These are phyloP conservation scores for Xiphophorus maculatus DNA, from an alignment of 2,113 vertebrate species.

Conservation along the genomic window DNA sequence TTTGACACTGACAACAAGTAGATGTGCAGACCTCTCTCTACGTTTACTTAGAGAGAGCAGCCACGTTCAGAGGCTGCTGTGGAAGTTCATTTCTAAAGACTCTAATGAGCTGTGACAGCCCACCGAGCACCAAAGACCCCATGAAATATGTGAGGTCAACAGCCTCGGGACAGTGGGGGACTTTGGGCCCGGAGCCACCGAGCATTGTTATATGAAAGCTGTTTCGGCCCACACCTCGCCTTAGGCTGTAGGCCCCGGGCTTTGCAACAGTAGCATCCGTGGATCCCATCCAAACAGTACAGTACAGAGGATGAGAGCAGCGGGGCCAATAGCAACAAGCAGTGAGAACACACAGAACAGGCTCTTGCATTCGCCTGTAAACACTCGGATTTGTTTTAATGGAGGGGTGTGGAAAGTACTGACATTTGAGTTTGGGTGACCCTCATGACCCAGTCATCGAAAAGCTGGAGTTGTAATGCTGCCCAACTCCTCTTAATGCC, in stretches of 20 bases:
- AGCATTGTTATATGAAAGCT: constrained; percentile 53
- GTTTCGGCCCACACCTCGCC: constrained; percentile 47
- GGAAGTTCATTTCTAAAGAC: constrained; percentile 65
- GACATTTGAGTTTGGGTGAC: background rate
- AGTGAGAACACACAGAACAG: constrained; percentile 35
- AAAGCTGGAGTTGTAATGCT: background rate
- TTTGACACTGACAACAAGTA: background rate
- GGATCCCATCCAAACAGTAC: constrained; percentile 40
- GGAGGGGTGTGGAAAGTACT: constrained; percentile 5
- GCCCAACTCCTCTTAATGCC: background rate
- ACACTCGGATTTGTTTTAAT: constrained; percentile 27
- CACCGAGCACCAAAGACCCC: constrained; percentile 61
- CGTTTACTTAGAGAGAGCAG: constrained; percentile 47
- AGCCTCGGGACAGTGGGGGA: constrained; percentile 38
- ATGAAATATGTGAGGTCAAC: constrained; percentile 74
- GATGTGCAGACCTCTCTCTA: constrained; percentile 44
- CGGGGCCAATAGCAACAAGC: constrained; percentile 17
- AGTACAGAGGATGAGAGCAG: constrained; percentile 42
- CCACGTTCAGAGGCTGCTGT: constrained; percentile 49
- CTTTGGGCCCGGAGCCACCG: constrained; percentile 49
- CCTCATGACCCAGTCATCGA: background rate
- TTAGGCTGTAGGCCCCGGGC: constrained; percentile 8
- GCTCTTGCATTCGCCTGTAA: constrained; percentile 10
- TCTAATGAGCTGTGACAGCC: constrained; percentile 69
- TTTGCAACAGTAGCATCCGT: constrained; percentile 47